Percentiles rank a stretch among this genome's conserved stretches.
These are phyloP conservation scores for Melitaea athalia DNA, from an alignment of 2,888 invertebrate genomes.

Conservation along the genomic window DNA sequence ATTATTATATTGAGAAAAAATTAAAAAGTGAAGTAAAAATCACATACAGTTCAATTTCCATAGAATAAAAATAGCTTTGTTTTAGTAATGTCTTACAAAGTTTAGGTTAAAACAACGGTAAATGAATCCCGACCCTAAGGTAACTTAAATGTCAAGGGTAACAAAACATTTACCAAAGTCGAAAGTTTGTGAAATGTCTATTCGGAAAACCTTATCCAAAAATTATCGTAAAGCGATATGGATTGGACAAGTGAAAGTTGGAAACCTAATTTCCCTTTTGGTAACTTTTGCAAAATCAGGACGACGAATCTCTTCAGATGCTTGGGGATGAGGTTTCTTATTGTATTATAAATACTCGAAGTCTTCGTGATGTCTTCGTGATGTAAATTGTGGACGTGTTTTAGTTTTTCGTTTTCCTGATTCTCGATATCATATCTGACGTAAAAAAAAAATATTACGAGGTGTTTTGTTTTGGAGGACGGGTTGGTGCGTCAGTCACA, in stretches of 20 bases:
- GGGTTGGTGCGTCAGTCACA: no score
- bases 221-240: conserved; percentile 25
- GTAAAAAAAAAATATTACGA: no score
- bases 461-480: background rate
- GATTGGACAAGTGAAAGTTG: conserved; percentile 60
- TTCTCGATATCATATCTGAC: background rate
- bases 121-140: background rate
- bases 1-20: no score
- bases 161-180: conserved; percentile 3
- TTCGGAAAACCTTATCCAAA: conserved; percentile 7
- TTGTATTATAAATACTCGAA: conserved; percentile 54
- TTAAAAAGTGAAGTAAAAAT: no score
- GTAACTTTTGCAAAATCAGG: conserved; percentile 70
- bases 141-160: conserved; percentile 9
- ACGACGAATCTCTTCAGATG: conserved; percentile 70
- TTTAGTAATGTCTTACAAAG: background rate
- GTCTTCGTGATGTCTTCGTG: conserved; percentile 13
- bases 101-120: background rate
- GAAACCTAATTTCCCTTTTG: conserved; percentile 73
- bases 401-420: conserved; percentile 19
- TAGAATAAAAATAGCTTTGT: background rate
- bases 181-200: conserved; percentile 23
- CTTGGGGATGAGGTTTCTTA: conserved; percentile 66
- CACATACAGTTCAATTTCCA: no score
- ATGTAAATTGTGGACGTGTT: conserved; percentile 22